Conservation (phyloP, 1,140 invertebrate species). For the Chironomus striatipennis region DNA sequence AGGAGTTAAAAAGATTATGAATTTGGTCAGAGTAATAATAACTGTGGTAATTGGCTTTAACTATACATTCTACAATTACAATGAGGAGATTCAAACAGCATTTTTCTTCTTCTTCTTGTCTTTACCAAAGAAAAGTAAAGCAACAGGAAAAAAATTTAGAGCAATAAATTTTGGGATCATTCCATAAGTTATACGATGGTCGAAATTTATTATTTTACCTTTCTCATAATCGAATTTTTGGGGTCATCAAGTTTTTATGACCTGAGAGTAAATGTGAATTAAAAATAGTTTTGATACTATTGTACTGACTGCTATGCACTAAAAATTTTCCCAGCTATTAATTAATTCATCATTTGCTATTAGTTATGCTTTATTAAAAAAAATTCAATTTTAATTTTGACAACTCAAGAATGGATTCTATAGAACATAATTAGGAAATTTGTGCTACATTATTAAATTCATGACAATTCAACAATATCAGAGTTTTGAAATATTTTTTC, state of each 20-base stretch:
- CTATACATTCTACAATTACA: background rate
- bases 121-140: background rate
- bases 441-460: too few species aligned
- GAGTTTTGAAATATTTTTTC: too few species aligned
- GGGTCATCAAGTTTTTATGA: background rate
- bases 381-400: too few species aligned
- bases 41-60: slow-evolving; percentile 19
- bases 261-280: too few species aligned
- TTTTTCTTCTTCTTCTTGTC: background rate
- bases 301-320: too few species aligned
- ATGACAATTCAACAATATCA: too few species aligned
- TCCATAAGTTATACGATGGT: background rate
- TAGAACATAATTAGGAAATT: too few species aligned
- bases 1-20: slow-evolving; percentile 23
- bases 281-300: too few species aligned
- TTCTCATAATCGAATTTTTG: background rate
- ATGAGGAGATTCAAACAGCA: background rate
- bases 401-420: too few species aligned
- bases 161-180: slow-evolving; percentile 18
- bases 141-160: background rate
- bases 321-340: too few species aligned
- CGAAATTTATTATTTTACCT: background rate
- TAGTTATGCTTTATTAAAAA: too few species aligned
- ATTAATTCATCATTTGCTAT: too few species aligned
- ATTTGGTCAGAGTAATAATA: background rate